These are phyloP conservation scores for Amiota communis DNA, from an alignment of 2,888 invertebrate genomes.

Conservation along the genomic window DNA sequence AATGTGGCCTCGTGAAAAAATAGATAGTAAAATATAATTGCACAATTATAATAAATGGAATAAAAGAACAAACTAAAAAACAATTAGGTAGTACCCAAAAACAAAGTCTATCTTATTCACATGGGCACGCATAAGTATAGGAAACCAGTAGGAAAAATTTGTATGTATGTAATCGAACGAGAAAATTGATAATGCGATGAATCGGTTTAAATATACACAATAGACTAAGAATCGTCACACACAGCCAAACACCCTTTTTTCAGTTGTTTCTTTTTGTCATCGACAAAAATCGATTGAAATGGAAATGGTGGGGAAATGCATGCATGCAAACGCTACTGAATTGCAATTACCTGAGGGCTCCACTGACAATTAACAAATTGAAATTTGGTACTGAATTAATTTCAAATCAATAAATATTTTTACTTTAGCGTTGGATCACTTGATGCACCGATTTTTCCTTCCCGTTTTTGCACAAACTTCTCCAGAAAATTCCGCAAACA, in stretches of 20 bases:
- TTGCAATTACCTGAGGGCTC: no score
- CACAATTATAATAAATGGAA: slow-evolving; percentile 25
- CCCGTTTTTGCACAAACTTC: no score
- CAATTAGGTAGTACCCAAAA: slow-evolving; percentile 11
- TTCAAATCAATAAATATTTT: no score
- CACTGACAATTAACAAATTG: background rate
- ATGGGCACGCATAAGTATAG: slow-evolving; percentile 23
- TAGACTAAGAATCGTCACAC: slow-evolving; percentile 17
- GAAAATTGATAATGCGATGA: slow-evolving; percentile 9
- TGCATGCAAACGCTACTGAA: no score
- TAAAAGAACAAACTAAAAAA: slow-evolving; percentile 33
- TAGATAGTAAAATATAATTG: slow-evolving; percentile 47
- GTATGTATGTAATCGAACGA: background rate
- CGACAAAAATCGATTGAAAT: slow-evolving; percentile 63
- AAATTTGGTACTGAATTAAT: no score
- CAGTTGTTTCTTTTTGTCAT: slow-evolving; percentile 32
- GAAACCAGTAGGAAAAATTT: slow-evolving; percentile 55
- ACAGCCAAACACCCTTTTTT: slow-evolving; percentile 63
- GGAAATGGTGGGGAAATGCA: slow-evolving; percentile 50
- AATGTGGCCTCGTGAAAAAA: slow-evolving; percentile 30
- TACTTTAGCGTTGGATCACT: no score
- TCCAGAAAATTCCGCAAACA: no score
- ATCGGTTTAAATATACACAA: slow-evolving; percentile 33
- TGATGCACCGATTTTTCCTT: no score
- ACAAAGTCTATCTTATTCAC: slow-evolving; percentile 21